Evolutionary conservation across 1,140 invertebrate genomes (phyloP).

Genomic region (Centruroides sculpturatus): DNA sequence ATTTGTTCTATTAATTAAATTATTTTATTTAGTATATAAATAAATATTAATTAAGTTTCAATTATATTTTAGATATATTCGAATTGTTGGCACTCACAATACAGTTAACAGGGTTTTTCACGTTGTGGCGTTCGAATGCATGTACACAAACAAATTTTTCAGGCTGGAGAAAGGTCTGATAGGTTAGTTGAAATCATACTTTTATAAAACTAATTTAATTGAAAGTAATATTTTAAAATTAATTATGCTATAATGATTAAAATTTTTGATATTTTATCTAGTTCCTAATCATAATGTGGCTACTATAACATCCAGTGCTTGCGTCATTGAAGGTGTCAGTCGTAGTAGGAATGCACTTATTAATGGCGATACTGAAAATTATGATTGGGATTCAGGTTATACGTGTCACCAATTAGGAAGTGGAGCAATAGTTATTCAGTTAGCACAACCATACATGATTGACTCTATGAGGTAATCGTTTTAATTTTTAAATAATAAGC

Average conservation of each 20-base stretch:
- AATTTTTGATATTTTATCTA: constrained; percentile 26
- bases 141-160: constrained; percentile 61
- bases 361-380: constrained; percentile 84
- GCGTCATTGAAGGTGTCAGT: constrained; percentile 87
- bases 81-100: no score
- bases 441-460: constrained; percentile 90
- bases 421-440: constrained; percentile 83
- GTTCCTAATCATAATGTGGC: constrained; percentile 84
- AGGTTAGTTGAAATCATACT: constrained; percentile 24
- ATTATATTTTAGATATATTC: neutral
- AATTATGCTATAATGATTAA: neutral
- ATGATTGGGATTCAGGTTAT: constrained; percentile 98
- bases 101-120: constrained; percentile 70
- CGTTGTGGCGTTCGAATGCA: constrained; percentile 77
- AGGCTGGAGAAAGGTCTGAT: constrained; percentile 51
- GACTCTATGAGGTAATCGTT: constrained; percentile 59
- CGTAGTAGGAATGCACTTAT: constrained; percentile 83
- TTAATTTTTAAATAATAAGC: neutral
- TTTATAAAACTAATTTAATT: neutral
- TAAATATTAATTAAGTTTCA: neutral
- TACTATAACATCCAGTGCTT: constrained; percentile 68
- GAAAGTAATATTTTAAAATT: neutral
- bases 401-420: constrained; percentile 96
- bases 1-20: no score
- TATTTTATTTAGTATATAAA: no score